Evolutionary conservation across 2,113 vertebrate genomes (phyloP), one percentile per base, ranked within the genome.

Genomic region (Chloroceryle aenea): DNA sequence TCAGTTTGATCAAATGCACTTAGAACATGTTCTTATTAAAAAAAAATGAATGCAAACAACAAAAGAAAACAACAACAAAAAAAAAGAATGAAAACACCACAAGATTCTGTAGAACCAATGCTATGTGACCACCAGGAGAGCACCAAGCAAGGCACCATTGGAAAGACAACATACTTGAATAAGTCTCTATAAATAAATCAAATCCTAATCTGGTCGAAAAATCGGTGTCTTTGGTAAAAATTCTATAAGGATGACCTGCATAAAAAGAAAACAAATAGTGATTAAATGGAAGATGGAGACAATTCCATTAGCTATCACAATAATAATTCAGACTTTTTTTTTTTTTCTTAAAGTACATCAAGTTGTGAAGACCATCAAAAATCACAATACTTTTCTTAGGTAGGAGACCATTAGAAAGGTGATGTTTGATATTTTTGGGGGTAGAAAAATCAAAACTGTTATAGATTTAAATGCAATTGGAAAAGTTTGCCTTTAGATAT

Each of bases 201-300:
- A 96, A 86, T 80, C 95, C 96, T 99, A 99, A 98, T 99, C 99
- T 75, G 99, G 99, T 99, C 99, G 99, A 98, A 99, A 99, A 98
- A 99, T 99, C 40, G 99, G 99, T 94, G 99, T 99, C 98, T 99
- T 99, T 98, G 99, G 99, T 98, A 99, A 98, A 99, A 99, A 99
- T 98, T 99, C 99, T 99, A 99, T 99, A 98, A 99, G 98, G 98
- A 99, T 99, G 94, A 99, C 99, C 99, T 99, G 98, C 75, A 95
- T 56, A 93, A 92, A 89, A 96, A 87, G 66, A 97, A 89, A 94
- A 96, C 32, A 96, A 91, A 96, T 9, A 86, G 0, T 21, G 72
- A 94, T 90, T 96, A 94, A 56, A 72, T 47, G 43, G 29, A 43
- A 84, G 52, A 71, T 26, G 11, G 34, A 25, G 86, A 42, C 34